A percentile compares a stretch with the other conserved stretches of the same genome.
phyloP scores from a whole-genome alignment of 2,888 invertebrate genomes.

The Polyommatus iphigenia region DNA sequence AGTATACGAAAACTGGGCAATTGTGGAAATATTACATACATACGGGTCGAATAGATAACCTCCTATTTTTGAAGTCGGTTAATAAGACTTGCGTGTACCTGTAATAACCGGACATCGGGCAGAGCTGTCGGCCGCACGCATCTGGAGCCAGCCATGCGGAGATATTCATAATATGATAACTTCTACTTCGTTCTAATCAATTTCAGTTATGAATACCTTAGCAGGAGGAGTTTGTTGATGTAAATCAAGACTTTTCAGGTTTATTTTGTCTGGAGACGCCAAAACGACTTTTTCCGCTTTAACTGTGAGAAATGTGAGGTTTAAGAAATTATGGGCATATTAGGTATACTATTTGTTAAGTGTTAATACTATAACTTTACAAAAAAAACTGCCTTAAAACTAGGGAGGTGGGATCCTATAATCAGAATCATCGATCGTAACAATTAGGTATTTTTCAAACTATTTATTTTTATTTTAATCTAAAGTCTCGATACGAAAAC shows the following conservation, averaged over 20 bases:
- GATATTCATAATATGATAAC: not conserved
- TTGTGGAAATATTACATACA: no score
- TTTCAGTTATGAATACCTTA: not conserved
- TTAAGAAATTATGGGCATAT: not conserved
- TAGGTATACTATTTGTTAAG: not conserved
- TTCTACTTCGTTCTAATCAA: not conserved
- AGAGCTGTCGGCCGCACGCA: constrained; percentile 18
- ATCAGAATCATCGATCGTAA: no score
- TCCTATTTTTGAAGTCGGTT: not conserved
- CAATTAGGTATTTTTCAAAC: no score
- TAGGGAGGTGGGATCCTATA: not conserved
- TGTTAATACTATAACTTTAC: not conserved
- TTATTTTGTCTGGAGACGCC: not conserved
- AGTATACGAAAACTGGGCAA: no score
- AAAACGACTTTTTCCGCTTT: not conserved
- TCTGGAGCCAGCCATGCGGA: constrained; percentile 18
- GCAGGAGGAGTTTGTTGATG: not conserved
- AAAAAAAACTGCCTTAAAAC: not conserved
- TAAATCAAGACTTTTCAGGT: not conserved
- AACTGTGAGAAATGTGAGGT: not conserved
- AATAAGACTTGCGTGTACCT: not conserved
- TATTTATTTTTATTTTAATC: no score
- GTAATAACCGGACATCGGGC: not conserved
- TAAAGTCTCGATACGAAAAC: no score
- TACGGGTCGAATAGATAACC: no score